Conservation (phyloP, 2,113 vertebrate species). For the Nannospalax galili region DNA sequence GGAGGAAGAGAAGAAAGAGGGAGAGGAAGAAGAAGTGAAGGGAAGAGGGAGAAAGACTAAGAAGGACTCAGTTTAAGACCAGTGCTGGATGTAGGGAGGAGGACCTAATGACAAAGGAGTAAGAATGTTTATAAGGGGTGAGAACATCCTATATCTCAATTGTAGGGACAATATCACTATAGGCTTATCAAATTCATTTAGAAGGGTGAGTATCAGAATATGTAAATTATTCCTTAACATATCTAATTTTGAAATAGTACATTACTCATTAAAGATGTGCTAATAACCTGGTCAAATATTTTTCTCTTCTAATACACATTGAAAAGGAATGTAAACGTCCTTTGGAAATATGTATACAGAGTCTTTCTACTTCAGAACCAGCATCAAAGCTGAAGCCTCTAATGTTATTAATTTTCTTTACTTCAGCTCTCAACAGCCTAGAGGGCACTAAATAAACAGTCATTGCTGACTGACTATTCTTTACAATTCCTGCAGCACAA, state of each 20-base stretch:
- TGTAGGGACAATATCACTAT: neutral
- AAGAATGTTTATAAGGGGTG: neutral
- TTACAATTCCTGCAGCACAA: neutral
- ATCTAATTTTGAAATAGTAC: neutral
- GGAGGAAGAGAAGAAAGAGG: neutral
- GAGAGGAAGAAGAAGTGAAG: neutral
- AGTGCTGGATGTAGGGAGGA: neutral
- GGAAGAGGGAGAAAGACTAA: too few species aligned
- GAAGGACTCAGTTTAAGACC: neutral
- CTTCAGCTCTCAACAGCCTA: constrained; percentile 34
- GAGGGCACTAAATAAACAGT: constrained; percentile 55
- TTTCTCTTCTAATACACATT: constrained; percentile 65
- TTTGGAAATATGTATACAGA: constrained; percentile 55
- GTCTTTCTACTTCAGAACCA: constrained; percentile 23
- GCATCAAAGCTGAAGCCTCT: neutral
- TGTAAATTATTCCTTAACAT: constrained; percentile 12
- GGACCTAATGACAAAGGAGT: neutral
- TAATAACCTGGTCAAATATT: constrained; percentile 57
- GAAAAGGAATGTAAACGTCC: constrained; percentile 57
- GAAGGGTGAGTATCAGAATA: neutral
- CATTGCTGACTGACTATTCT: constrained; percentile 14
- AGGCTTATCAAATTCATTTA: neutral
- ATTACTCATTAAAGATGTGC: constrained; percentile 2
- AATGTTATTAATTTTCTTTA: constrained; percentile 63
- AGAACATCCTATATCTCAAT: neutral